Evolutionary conservation across 2,888 invertebrate genomes (phyloP).

Genomic region (Pedicia rivosa): DNA sequence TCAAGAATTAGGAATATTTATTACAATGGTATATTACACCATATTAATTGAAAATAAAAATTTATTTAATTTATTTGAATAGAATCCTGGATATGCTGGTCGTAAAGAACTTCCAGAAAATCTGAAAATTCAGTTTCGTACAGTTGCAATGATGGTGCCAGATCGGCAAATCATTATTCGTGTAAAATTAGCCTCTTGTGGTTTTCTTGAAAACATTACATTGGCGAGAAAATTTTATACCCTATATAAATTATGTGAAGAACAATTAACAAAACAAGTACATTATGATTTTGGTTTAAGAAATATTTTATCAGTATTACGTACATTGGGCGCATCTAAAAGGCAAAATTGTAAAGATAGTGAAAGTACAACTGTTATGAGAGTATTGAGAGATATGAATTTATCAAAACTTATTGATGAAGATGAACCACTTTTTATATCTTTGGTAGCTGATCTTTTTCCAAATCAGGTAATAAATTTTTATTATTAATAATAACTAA

Average conservation of each 20-base stretch:
- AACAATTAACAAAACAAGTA: constrained; percentile 93
- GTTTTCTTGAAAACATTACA: constrained; percentile 89
- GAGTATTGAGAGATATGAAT: constrained; percentile 95
- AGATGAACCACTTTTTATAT: constrained; percentile 95
- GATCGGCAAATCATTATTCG: constrained; percentile 94
- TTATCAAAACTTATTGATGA: constrained; percentile 92
- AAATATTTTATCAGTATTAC: constrained; percentile 85
- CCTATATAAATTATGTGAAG: constrained; percentile 90
- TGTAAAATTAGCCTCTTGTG: constrained; percentile 90
- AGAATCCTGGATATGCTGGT: constrained; percentile 97
- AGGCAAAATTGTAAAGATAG: constrained; percentile 80
- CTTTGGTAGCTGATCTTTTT: constrained; percentile 86
- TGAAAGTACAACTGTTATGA: constrained; percentile 93
- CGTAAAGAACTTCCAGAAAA: constrained; percentile 94
- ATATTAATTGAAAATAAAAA: constrained; percentile 7
- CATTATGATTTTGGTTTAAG: constrained; percentile 95
- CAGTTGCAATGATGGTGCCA: constrained; percentile 98
- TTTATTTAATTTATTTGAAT: constrained; percentile 9
- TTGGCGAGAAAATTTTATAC: constrained; percentile 93
- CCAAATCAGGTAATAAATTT: constrained; percentile 81
- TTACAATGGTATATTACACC: constrained; percentile 65
- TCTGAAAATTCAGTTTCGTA: constrained; percentile 92
- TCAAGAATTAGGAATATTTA: constrained; percentile 91
- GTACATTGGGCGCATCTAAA: constrained; percentile 86
- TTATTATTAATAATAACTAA: constrained; percentile 5